Evolutionary conservation across 2,888 invertebrate genomes (phyloP).

Genomic region (Iphiclides podalirius): DNA sequence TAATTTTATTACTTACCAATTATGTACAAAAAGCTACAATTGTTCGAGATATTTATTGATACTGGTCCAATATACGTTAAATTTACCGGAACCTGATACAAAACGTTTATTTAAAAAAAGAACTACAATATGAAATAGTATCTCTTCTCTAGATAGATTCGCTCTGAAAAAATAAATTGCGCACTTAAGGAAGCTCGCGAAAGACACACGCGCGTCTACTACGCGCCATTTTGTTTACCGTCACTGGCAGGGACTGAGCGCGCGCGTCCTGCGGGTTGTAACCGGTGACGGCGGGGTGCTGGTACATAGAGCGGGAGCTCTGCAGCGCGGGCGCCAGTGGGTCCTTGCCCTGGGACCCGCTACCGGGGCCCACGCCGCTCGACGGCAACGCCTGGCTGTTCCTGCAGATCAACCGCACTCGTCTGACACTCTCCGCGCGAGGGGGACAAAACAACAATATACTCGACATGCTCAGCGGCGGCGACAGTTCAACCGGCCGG

Average conservation of each 20-base stretch:
- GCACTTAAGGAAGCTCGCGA: too few relatives aligned
- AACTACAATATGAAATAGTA: too few relatives aligned
- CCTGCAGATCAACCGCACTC: slow-evolving; percentile 42
- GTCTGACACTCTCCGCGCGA: neutral
- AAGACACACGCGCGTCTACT: too few relatives aligned
- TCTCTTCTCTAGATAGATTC: too few relatives aligned
- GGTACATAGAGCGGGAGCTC: slow-evolving; percentile 62
- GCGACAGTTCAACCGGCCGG: neutral
- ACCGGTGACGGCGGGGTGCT: slow-evolving; percentile 66
- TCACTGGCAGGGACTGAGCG: slow-evolving; percentile 60
- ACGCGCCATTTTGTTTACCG: too few relatives aligned
- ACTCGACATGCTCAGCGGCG: neutral
- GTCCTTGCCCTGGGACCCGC: slow-evolving; percentile 69
- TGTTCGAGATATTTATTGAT: too few relatives aligned
- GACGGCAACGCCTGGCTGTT: slow-evolving; percentile 65
- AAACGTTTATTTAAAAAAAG: too few relatives aligned
- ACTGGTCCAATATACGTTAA: too few relatives aligned
- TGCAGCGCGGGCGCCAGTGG: slow-evolving; percentile 65
- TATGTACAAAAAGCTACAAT: too few relatives aligned
- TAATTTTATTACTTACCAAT: too few relatives aligned
- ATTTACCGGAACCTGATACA: too few relatives aligned
- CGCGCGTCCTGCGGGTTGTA: slow-evolving; percentile 70
- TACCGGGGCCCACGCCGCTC: slow-evolving; percentile 55
- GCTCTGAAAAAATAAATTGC: too few relatives aligned
- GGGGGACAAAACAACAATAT: neutral